Evolutionary conservation across 2,113 vertebrate genomes (phyloP), one percentile per base, ranked within the genome.

Genomic region (Nannobrachium achirus): DNA sequence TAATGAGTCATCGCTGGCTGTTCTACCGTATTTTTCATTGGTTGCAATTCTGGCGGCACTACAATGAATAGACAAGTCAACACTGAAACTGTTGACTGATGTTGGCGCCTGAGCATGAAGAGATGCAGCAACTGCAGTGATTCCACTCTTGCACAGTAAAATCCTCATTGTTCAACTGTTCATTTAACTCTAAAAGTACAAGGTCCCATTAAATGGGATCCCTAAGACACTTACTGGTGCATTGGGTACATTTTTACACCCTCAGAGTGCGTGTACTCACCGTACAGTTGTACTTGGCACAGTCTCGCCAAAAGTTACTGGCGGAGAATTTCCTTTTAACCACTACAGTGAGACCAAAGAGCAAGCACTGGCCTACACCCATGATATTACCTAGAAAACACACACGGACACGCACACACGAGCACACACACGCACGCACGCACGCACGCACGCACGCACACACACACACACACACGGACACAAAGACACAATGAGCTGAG

Each of bases 221-320:
- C 8, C 42, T 20, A 20, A 9, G 13, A 71, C 55, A 64, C n/a
- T n/a, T n/a, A n/a, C 20, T 33, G 50, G 3, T 15, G 46, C 25
- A 33, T 33, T 33, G 25, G 25, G 25, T 33, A 3, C 25, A 5
- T 33, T 33, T 33, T 33, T 33, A n/a, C n/a, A n/a, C n/a, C n/a
- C n/a, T n/a, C n/a, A 33, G 25, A 33, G 45, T 14, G n/a, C 14
- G 14, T 2, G 25, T 10, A 78, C 94, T 95, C 88, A 96, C 96
- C 48, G 96, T 97, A 89, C 96, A 98, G 69, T 95, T 89, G 87
- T 95, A 87, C 64, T 95, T 93, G 44, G 89, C 71, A 38, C 96
- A 98, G 86, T 98, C 96, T 0, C 96, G 94, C 96, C 96, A 98
- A 90, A 98, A 97, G 65, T 88, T 82, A 65, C 92, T 95, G 78